Conservation (phyloP, 2,797 vertebrate genomes). For the Sus cebifrons region DNA sequence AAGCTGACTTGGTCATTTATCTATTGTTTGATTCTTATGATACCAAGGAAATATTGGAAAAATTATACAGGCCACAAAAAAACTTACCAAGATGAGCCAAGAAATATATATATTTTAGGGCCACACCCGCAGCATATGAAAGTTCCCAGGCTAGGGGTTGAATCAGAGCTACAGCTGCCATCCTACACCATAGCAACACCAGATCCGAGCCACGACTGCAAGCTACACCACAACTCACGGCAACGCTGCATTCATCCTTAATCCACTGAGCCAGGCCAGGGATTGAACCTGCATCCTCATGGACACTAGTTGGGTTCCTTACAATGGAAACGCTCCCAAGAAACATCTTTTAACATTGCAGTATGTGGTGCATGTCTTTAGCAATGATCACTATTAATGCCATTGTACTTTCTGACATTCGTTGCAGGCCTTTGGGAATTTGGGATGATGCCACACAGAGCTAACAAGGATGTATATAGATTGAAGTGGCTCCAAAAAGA, state of each 20-base stretch:
- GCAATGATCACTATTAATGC: background rate
- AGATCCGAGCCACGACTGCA: too few relatives aligned
- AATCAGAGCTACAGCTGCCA: too few relatives aligned
- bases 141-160: too few relatives aligned
- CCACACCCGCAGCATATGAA: too few relatives aligned
- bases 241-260: too few relatives aligned
- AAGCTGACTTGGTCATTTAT: background rate
- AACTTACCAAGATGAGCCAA: background rate
- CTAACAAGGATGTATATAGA: background rate
- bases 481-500: background rate
- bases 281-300: too few relatives aligned
- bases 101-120: too few relatives aligned
- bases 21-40: background rate
- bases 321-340: too few relatives aligned
- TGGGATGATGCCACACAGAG: background rate
- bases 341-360: background rate
- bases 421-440: background rate
- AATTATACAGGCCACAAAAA: background rate
- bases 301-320: too few relatives aligned
- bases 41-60: background rate
- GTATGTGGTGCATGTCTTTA: background rate
- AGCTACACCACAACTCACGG: too few relatives aligned
- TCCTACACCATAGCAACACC: too few relatives aligned
- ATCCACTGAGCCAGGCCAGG: too few relatives aligned
- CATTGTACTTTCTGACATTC: background rate